Evolutionary conservation across 37 sponge, comb jelly and placozoan genomes (phyloP), one percentile per base, ranked within the genome.

Genomic region (Eunapius fragilis): DNA sequence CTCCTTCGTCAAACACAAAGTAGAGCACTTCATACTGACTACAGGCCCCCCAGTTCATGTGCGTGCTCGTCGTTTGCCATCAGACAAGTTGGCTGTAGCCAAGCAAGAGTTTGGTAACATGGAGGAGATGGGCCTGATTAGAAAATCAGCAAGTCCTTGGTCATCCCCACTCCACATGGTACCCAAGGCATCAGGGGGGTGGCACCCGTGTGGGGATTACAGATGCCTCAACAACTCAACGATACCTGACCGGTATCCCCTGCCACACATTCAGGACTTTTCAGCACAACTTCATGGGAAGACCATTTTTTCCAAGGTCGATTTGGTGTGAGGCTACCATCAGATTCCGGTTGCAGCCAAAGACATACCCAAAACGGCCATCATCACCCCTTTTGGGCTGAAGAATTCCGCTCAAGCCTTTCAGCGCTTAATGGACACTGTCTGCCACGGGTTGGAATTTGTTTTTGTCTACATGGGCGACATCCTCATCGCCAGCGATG

Each of bases 151-250:
- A 25, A 77, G 70, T 32, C 67, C 49, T 27, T 85, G 85, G 85
- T 25, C 85, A 26, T 68, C 78, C 27, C 70, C 85, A 68, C 71
- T 77, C 25, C 85, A 85, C 78, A 85, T 76, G 85, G 85, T 85
- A 70, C 77, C 83, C 17, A 82, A 82, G 27, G 47, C 83, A n/a
- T 31, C 72, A n/a, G 83, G 83, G 33, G 83, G 41, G 41, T 82
- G 83, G 83, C 83, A 72, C 25, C 83, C 73, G 12, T 82, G 83
- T 33, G 83, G 83, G 25, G 83, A 82, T 27, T 82, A 82, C 28
- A 28, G 83, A 35, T 19, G 48, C 25, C 72, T 82, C 25, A 82
- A 82, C 49, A 71, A 35, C 25, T 27, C 27, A 31, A 82, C 83
- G 27, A 69, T 68, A 13, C 81, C 68, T 32, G 81, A 80, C 81